Evolutionary conservation across 2,113 vertebrate species (phyloP).

Genomic region (Cariama cristata): DNA sequence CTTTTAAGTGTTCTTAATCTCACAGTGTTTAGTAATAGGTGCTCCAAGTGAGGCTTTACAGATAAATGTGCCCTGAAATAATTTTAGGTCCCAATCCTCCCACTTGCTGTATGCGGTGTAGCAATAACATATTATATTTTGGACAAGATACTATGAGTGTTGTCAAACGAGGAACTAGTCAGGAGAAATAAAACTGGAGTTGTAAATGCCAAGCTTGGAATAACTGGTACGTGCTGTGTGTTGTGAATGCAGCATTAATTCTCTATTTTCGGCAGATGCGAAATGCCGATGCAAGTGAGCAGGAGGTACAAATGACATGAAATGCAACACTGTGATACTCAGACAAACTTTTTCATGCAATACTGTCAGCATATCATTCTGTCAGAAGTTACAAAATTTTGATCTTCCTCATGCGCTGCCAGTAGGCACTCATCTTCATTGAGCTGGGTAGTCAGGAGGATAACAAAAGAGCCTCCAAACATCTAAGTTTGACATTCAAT

Average conservation of each 20-base stretch:
- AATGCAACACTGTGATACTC: neutral
- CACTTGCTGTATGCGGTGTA: neutral
- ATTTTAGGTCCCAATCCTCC: neutral
- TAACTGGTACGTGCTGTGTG: accelerated
- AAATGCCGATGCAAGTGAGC: accelerated
- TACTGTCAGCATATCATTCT: neutral
- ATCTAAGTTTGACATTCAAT: neutral
- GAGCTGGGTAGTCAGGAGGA: accelerated
- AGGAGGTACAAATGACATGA: accelerated
- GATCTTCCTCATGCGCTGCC: accelerated
- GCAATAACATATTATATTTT: neutral
- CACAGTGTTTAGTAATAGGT: accelerated
- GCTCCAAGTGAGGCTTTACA: neutral
- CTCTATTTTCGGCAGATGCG: neutral
- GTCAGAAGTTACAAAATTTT: neutral
- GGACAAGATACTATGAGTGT: neutral
- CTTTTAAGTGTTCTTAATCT: neutral
- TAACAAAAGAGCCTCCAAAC: neutral
- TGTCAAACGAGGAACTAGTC: neutral
- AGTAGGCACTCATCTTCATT: no score
- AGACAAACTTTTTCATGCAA: neutral
- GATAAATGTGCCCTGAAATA: neutral
- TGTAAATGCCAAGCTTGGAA: neutral
- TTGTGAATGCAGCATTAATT: neutral
- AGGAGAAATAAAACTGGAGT: neutral